Conservation (phyloP, 2,888 invertebrate genomes). For the Plusia festucae region DNA sequence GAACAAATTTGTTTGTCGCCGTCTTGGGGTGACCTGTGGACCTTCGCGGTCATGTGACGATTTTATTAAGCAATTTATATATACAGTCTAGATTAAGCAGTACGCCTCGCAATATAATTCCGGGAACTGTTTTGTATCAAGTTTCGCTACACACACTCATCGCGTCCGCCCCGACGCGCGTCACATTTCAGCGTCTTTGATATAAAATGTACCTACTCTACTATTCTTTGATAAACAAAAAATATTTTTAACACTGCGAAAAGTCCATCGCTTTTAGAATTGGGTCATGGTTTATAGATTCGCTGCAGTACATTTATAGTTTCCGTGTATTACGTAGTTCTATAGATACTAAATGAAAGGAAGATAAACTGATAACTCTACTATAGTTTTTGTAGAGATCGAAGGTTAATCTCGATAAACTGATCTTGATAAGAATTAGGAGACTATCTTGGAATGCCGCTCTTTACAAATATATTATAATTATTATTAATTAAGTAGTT, state of each 20-base stretch:
- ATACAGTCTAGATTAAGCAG: conserved; percentile 48
- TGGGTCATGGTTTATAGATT: conserved; percentile 57
- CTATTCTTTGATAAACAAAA: conserved; percentile 22
- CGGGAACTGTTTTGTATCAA: conserved; percentile 55
- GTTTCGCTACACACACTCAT: conserved; percentile 35
- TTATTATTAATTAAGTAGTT: background rate
- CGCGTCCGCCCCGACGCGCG: background rate
- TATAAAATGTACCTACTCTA: conserved; percentile 5
- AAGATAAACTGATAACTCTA: background rate
- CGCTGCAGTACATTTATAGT: conserved; percentile 42
- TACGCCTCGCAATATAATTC: conserved; percentile 56
- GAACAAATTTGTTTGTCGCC: conserved; percentile 72
- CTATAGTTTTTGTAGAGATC: background rate
- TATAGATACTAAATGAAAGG: conserved; percentile 5
- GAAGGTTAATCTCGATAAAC: background rate
- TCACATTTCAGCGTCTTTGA: conserved; percentile 17
- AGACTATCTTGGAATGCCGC: too few relatives aligned
- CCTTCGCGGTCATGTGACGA: conserved; percentile 65
- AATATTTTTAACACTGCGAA: conserved; percentile 41
- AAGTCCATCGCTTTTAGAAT: conserved; percentile 33
- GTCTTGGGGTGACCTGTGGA: conserved; percentile 64
- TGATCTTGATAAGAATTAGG: too few relatives aligned
- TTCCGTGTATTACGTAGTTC: conserved; percentile 19
- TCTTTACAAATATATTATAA: background rate
- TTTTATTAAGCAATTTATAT: conserved; percentile 56